Percentiles rank a stretch among this genome's conserved stretches.
Evolutionary conservation across 2,888 invertebrate species (phyloP).

Genomic region (Macrosoma leucophasiata): DNA sequence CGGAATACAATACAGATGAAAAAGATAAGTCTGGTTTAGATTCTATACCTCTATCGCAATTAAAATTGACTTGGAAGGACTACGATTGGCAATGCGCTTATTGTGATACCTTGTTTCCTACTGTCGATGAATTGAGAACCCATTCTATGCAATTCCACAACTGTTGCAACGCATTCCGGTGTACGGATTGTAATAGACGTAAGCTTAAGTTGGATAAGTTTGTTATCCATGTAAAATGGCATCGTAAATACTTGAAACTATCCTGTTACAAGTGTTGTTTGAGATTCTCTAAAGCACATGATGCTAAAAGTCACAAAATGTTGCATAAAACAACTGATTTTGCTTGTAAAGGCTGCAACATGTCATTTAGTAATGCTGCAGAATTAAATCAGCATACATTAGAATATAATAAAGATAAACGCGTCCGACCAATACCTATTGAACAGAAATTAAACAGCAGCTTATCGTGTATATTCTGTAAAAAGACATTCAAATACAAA

Average conservation of each 20-base stretch:
- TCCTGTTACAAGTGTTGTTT: conserved; percentile 48
- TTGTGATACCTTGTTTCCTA: conserved; percentile 46
- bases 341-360: conserved; percentile 47
- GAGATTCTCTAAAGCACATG: conserved; percentile 29
- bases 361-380: conserved; percentile 33
- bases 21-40: conserved; percentile 23
- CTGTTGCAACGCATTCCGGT: conserved; percentile 77
- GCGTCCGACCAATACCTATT: conserved; percentile 27
- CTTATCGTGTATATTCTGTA: conserved; percentile 44
- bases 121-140: conserved; percentile 54
- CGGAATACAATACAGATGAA: neutral
- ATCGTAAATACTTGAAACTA: conserved; percentile 74
- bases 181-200: conserved; percentile 74
- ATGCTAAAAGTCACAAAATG: neutral
- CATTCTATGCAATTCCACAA: conserved; percentile 78
- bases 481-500: conserved; percentile 43
- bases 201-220: conserved; percentile 44
- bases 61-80: conserved; percentile 48
- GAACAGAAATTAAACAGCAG: conserved; percentile 28
- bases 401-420: conserved; percentile 35
- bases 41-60: conserved; percentile 35
- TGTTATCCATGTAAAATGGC: conserved; percentile 73
- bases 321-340: conserved; percentile 25
- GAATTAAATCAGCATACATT: conserved; percentile 38
- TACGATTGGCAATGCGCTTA: conserved; percentile 50